These are phyloP conservation scores for Sander vitreus DNA, from an alignment of 2,113 vertebrate species.

Conservation along the genomic window DNA sequence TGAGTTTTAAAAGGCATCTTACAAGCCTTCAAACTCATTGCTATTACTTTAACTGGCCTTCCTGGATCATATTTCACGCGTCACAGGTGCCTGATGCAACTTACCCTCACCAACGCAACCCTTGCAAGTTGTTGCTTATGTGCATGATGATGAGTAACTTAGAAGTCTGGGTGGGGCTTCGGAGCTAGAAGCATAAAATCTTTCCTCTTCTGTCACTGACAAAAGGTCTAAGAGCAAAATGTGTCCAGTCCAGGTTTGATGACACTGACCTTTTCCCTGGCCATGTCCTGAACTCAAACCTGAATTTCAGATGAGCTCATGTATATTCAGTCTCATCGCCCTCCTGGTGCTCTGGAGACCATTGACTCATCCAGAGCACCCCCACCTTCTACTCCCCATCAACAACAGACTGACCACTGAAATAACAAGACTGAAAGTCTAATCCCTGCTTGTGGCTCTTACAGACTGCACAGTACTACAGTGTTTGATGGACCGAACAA, in stretches of 20 bases:
- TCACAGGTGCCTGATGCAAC: background rate
- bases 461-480: background rate
- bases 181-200: background rate
- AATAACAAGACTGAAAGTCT: conserved; percentile 3
- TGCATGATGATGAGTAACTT: background rate
- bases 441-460: background rate
- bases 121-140: background rate
- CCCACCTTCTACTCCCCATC: background rate
- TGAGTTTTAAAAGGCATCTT: too few relatives aligned
- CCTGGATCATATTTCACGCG: background rate
- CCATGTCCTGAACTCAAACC: conserved; percentile 35
- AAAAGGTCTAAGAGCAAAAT: conserved; percentile 29
- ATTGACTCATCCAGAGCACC: conserved; percentile 15
- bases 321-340: conserved; percentile 45
- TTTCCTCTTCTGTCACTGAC: conserved; percentile 29
- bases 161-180: background rate
- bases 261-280: conserved; percentile 47
- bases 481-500: too few relatives aligned
- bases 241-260: conserved; percentile 35
- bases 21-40: background rate
- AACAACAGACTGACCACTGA: conserved; percentile 11
- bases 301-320: conserved; percentile 55
- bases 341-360: conserved; percentile 13
- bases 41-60: background rate
- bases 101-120: background rate